These are phyloP conservation scores for Sciurus carolinensis DNA, from an alignment of 2,797 vertebrate genomes.

Conservation along the genomic window DNA sequence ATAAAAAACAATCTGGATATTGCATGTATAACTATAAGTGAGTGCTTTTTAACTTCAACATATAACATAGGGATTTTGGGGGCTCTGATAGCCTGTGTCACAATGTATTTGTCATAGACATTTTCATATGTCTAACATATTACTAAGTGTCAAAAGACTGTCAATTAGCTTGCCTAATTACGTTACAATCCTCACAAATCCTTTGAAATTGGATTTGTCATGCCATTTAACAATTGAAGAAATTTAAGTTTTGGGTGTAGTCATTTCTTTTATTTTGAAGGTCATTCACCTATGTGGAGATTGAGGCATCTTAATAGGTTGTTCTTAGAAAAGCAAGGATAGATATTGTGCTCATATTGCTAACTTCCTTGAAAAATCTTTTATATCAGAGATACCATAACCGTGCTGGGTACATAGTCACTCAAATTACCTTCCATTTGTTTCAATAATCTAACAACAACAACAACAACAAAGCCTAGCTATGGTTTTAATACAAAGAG, in stretches of 20 bases:
- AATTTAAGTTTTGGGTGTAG: neutral
- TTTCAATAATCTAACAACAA: neutral
- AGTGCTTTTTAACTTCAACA: neutral
- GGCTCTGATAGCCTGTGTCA: neutral
- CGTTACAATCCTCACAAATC: neutral
- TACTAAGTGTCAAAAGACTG: neutral
- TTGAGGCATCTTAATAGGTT: neutral
- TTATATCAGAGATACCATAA: neutral
- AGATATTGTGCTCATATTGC: neutral
- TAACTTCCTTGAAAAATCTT: neutral
- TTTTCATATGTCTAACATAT: neutral
- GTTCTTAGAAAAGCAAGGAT: neutral
- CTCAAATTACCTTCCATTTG: neutral
- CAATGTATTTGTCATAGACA: neutral
- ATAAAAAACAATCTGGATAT: neutral
- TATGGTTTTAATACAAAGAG: neutral
- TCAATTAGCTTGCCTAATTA: neutral
- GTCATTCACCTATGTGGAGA: neutral
- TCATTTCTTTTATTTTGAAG: neutral
- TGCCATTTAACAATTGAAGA: neutral
- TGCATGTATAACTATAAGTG: neutral
- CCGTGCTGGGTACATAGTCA: neutral
- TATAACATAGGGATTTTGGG: neutral
- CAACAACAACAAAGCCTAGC: neutral
- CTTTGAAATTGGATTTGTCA: neutral